Base-by-base conservation (phyloP, 2,113 vertebrate genomes). In the Melanerpes aurifrons region DNA sequence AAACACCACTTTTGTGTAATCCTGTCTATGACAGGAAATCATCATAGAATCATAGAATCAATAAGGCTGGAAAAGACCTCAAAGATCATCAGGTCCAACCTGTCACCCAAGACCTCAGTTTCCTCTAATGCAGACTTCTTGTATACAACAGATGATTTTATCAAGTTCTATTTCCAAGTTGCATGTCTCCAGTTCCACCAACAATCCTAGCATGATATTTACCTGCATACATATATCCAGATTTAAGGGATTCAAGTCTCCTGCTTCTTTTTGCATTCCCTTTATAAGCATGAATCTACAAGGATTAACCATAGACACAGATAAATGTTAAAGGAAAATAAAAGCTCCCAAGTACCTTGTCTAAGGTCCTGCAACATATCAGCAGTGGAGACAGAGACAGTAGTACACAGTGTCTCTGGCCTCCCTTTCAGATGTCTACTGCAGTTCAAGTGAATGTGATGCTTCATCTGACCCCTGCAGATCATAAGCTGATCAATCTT, bases 401-500 rank as follows among this genome's bases (percentile, higher is more conserved):
- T 3, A 79, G 74, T 18, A 82, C 83, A 69, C 59, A 17, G 53
- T 15, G 57, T 69, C 75, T 89, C 82, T 89, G 89, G 78, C 84
- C 78, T 32, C 72, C 0, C 0, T 32, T 32, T 92, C 94, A 86
- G 75, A 43, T 28, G 66, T 86, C 95, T 93, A 6, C 68, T 85
- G 78, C 68, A 85, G 64, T 67, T 91, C 75, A 92, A 59, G 76
- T 24, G 22, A 89, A 85, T 10, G 53, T 0, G 0, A 20, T 10
- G 16, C 54, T 95, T 86, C 67, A 79, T 50, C 59, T 54, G 37
- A 89, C 25, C 80, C 53, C 80, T 54, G 26, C 45, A 83, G 64
- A 89, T 64, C 87, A 48, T 21, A 81, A 54, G 8, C 53, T 84
- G 94, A 94, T 90, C 76, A 80, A 86, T 95, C 82, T 74, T 83